These are phyloP conservation scores for Uloborus plumipes DNA, from an alignment of 2,888 invertebrate species.

Conservation along the genomic window DNA sequence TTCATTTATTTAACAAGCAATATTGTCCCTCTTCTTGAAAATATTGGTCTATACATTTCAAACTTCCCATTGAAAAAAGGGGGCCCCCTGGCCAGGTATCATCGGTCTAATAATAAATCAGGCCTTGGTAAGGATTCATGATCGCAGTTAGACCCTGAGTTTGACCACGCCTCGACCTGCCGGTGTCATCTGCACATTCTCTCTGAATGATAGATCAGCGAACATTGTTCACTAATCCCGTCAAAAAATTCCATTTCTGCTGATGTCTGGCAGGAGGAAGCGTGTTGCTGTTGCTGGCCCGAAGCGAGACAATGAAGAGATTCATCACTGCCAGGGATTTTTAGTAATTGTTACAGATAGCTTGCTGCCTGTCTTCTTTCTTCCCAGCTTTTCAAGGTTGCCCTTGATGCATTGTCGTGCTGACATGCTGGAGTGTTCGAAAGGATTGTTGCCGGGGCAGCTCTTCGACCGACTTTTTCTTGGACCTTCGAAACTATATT, in stretches of 20 bases:
- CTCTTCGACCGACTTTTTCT: too few relatives aligned
- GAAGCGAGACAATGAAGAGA: conserved; percentile 53
- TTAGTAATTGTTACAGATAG: conserved; percentile 60
- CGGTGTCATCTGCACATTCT: background rate
- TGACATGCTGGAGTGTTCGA: background rate
- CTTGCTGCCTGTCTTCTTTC: conserved; percentile 18
- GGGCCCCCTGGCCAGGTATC: too few relatives aligned
- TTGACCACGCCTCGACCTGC: conserved; percentile 19
- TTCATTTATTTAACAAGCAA: too few relatives aligned
- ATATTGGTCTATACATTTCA: too few relatives aligned
- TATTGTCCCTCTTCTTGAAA: too few relatives aligned
- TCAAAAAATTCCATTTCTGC: conserved; percentile 16
- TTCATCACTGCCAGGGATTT: conserved; percentile 57
- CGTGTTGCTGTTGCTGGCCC: conserved; percentile 45
- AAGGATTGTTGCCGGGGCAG: background rate
- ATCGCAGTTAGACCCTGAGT: background rate
- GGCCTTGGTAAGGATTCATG: background rate
- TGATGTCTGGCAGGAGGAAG: conserved; percentile 31
- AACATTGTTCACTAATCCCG: conserved; percentile 49
- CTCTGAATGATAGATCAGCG: conserved; percentile 55
- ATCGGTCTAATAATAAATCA: too few relatives aligned
- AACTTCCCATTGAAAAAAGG: too few relatives aligned
- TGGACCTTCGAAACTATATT: too few relatives aligned
- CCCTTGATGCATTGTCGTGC: conserved; percentile 21
- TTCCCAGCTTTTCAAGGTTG: conserved; percentile 32